Percentiles rank a stretch among this genome's conserved stretches.
Conservation (phyloP, 1,140 invertebrate species). For the Thaumatotibia leucotreta region DNA sequence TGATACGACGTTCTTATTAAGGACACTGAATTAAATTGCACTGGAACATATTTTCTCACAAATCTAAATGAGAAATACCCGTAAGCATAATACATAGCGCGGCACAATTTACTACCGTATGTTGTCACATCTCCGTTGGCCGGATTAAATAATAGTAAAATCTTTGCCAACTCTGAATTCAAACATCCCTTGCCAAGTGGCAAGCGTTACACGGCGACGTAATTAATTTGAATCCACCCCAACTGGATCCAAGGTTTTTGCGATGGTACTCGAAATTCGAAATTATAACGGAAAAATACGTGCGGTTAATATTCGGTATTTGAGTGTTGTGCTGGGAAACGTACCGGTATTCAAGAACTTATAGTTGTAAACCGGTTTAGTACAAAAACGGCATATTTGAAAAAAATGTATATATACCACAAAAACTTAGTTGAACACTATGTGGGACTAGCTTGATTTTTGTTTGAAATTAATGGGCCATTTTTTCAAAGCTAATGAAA, state of each 20-base stretch:
- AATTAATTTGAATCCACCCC: constrained; percentile 15
- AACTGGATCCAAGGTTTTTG: neutral
- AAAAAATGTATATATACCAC: too few species aligned
- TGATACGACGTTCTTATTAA: too few species aligned
- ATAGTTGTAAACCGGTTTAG: too few species aligned
- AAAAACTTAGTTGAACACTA: too few species aligned
- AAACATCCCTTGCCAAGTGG: constrained; percentile 15
- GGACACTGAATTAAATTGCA: too few species aligned
- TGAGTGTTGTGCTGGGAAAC: neutral
- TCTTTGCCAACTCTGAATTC: constrained; percentile 17
- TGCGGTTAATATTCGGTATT: neutral
- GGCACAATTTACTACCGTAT: neutral
- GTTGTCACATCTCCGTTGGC: constrained; percentile 14
- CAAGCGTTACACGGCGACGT: constrained; percentile 4
- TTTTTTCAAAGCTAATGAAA: too few species aligned
- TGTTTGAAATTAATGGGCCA: too few species aligned
- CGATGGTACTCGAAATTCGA: neutral
- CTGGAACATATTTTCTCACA: too few species aligned
- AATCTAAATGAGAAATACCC: too few species aligned
- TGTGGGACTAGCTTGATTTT: too few species aligned
- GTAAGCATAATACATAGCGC: neutral
- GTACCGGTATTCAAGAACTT: too few species aligned
- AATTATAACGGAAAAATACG: neutral
- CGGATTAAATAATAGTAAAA: constrained; percentile 23
- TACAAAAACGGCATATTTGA: too few species aligned